These are phyloP conservation scores for Idaea straminata DNA, from an alignment of 2,888 invertebrate species.

Conservation along the genomic window DNA sequence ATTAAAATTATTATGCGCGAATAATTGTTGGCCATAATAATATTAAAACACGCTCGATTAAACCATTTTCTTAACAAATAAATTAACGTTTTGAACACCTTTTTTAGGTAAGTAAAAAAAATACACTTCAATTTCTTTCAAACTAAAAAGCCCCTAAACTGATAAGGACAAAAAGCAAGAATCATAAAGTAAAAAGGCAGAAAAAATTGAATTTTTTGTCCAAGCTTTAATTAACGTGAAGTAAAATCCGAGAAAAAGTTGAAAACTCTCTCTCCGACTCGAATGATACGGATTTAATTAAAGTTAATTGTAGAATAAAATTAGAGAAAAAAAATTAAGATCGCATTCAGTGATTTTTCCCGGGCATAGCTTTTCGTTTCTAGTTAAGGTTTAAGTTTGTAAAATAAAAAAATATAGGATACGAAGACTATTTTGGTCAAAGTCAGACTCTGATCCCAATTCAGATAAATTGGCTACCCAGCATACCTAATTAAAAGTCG, in stretches of 20 bases:
- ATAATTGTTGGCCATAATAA: too few relatives aligned
- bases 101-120: background rate
- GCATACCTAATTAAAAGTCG: too few relatives aligned
- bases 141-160: background rate
- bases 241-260: constrained; percentile 36
- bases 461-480: too few relatives aligned
- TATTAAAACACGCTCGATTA: too few relatives aligned
- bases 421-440: too few relatives aligned
- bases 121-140: background rate
- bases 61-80: too few relatives aligned
- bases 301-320: constrained; percentile 42
- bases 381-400: too few relatives aligned
- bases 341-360: constrained; percentile 18
- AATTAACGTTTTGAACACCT: too few relatives aligned
- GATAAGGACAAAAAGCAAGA: background rate
- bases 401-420: too few relatives aligned
- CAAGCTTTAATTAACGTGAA: constrained; percentile 45
- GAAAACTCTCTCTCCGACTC: constrained; percentile 31
- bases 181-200: background rate
- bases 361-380: constrained; percentile 7
- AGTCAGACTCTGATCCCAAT: too few relatives aligned
- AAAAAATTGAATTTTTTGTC: constrained; percentile 32
- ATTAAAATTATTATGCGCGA: too few relatives aligned
- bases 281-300: constrained; percentile 58
- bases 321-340: constrained; percentile 34